A percentile compares a stretch with the other conserved stretches of the same genome.
Evolutionary conservation across 2,797 vertebrate species (phyloP).

Genomic region (Ceyx erithaca): DNA sequence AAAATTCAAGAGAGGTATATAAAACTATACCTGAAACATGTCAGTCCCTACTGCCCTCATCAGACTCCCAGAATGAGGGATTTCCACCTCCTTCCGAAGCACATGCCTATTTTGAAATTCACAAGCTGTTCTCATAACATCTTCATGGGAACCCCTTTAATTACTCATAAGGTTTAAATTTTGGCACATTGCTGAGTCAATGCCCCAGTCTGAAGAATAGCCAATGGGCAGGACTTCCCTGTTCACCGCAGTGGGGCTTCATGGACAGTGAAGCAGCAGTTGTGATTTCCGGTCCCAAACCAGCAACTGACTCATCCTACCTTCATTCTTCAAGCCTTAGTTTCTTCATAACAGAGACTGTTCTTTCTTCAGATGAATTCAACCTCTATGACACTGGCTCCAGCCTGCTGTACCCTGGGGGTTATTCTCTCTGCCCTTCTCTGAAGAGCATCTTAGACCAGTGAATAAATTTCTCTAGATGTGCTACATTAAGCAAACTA

Average conservation of each 20-base stretch:
- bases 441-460: not conserved
- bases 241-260: fast-evolving
- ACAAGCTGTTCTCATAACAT: not conserved
- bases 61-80: not conserved
- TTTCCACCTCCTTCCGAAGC: not conserved
- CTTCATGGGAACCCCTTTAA: not conserved
- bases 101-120: not conserved
- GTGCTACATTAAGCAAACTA: not conserved
- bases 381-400: not conserved
- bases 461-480: not conserved
- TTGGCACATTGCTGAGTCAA: not conserved
- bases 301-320: not conserved
- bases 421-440: not conserved
- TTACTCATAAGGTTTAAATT: slow-evolving; percentile 1
- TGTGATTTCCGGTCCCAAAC: not conserved
- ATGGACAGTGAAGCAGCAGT: not conserved
- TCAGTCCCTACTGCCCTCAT: not conserved
- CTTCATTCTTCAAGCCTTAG: not conserved
- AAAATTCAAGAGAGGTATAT: not conserved
- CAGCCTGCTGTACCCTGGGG: not conserved
- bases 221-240: not conserved
- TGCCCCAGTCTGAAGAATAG: not conserved
- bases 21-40: not conserved
- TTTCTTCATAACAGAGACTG: not conserved
- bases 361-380: not conserved